Base-by-base conservation (phyloP, 2,888 invertebrate species). In the Cordylochernes scorpioides region DNA sequence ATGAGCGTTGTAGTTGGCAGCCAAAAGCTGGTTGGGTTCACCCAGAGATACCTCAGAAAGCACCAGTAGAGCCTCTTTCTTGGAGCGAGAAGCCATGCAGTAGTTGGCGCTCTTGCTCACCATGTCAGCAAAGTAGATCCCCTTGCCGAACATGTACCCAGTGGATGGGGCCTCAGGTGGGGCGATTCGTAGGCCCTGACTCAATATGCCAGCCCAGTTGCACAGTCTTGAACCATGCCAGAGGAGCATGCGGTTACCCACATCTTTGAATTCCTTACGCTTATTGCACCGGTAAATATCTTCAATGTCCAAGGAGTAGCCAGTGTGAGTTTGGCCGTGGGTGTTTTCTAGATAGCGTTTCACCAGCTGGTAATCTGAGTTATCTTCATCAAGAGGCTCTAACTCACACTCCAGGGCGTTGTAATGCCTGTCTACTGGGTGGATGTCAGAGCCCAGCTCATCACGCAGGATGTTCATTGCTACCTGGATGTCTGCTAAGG, bases 101-200 rank as follows among this genome's bases (percentile, higher is more conserved):
- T 91, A 94, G 56, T 91, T 91, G 6, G 91, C 91, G 1, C 86
- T 86, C 52, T 97, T 97, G 5, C 84, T 78, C 2, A 91, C 88
- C 86, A 91, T 91, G 53, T 97, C 94, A 7, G 91, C 91, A 55
- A 94, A 91, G 55, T 88, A 88, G 32, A 78, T 65, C 47, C 91
- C 97, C 58, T 94, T 97, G 36, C 94, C 94, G 54, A 97, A 97
- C 94, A 97, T 94, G 49, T 63, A 63, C 17, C 60, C 60, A 37
- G 56, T 55, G 52, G 41, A 29, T n/a, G 60, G 60, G 6, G 59
- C 60, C 41, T 60, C 59, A 5, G 58, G 57, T 9, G 60, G 60
- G 4, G 60, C 60, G 29, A 60, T 57, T 15, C 56, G 45, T 31
- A 60, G 44, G 3, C 60, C 59, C 38, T 54, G 51, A 34, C 53